Conservation (phyloP, 2,113 vertebrate species). For the Ursus arctos region DNA sequence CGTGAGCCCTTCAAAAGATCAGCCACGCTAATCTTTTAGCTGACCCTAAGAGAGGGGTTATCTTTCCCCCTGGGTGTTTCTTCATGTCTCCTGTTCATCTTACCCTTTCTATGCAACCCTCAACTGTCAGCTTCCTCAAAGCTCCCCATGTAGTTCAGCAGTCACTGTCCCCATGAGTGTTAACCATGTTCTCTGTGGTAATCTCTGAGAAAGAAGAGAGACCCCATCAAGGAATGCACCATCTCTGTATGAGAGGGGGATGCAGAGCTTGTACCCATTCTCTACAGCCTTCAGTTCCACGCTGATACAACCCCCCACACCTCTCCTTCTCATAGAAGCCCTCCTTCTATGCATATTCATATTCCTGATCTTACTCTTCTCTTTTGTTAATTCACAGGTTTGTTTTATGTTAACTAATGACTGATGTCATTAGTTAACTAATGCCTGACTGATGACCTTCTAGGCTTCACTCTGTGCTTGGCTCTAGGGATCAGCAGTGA, state of each 20-base stretch:
- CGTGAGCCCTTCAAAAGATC: background rate
- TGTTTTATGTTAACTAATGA: background rate
- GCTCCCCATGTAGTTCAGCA: background rate
- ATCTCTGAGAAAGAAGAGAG: background rate
- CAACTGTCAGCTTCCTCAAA: background rate
- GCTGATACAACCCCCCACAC: background rate
- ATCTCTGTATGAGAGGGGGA: background rate
- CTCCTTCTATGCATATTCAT: background rate
- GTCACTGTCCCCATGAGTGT: rapidly evolving
- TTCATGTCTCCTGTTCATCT: background rate
- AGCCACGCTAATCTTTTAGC: background rate
- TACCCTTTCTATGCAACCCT: too few relatives aligned
- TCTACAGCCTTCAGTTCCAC: background rate
- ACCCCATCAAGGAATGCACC: rapidly evolving
- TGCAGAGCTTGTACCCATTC: background rate
- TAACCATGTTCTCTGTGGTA: background rate
- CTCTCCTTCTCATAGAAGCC: background rate
- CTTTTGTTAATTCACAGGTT: background rate
- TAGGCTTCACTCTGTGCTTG: background rate
- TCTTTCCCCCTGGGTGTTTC: background rate
- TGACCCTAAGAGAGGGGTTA: background rate
- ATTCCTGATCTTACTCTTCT: background rate
- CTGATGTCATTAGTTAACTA: too few relatives aligned
- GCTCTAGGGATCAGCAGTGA: background rate
- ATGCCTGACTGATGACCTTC: background rate